A percentile compares a stretch with the other conserved stretches of the same genome.
These are phyloP conservation scores for Taphrorychus bicolor DNA, from an alignment of 2,888 invertebrate genomes.

Conservation along the genomic window DNA sequence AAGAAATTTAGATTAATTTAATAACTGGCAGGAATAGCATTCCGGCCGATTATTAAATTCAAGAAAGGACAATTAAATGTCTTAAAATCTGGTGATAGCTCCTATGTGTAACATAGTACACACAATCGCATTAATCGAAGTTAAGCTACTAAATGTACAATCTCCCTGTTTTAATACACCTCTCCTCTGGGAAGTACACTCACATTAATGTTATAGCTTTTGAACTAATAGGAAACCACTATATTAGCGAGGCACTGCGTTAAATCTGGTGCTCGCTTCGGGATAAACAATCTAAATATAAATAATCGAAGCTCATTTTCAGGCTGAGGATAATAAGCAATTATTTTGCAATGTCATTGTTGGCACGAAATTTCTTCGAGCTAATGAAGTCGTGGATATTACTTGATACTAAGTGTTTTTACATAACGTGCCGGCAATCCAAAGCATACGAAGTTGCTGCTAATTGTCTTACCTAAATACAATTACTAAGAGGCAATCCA, in stretches of 20 bases:
- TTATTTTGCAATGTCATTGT: constrained; percentile 9
- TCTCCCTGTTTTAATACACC: neutral
- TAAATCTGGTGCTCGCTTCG: neutral
- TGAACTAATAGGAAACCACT: constrained; percentile 3
- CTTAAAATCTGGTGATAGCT: neutral
- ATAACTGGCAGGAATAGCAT: constrained; percentile 32
- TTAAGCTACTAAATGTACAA: too few relatives aligned
- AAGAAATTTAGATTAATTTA: constrained; percentile 21
- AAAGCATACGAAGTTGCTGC: constrained; percentile 1
- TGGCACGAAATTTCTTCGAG: neutral
- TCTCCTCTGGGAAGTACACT: neutral
- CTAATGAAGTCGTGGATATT: neutral
- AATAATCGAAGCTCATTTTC: constrained; percentile 7
- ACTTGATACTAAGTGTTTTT: neutral
- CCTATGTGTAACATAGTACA: too few relatives aligned
- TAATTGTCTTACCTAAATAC: constrained; percentile 12
- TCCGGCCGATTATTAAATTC: constrained; percentile 32
- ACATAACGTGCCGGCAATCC: neutral
- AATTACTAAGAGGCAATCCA: constrained; percentile 8
- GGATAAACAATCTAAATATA: constrained; percentile 8
- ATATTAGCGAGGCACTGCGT: neutral
- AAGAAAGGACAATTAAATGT: constrained; percentile 32
- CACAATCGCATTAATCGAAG: too few relatives aligned
- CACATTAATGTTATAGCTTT: neutral
- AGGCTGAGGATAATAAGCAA: constrained; percentile 18